Evolutionary conservation across 2,797 vertebrate genomes (phyloP), one percentile per base, ranked within the genome.

Genomic region (Typhlichthys eigenmanni): DNA sequence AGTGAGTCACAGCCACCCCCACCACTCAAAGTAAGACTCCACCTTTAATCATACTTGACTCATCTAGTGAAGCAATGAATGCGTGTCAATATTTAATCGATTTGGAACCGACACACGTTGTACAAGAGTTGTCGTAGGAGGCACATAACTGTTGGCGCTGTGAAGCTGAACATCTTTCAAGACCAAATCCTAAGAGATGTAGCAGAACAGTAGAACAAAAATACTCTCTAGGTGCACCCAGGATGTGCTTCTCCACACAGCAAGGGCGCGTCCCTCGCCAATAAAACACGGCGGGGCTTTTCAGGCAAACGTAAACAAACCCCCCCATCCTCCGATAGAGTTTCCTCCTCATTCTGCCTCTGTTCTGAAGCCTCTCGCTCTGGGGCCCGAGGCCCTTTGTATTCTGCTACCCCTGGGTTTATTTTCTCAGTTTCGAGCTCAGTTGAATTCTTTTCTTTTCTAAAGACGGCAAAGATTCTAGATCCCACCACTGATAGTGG

Each of bases 381-480:
- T 29, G 71, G 68, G 74, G 82, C 78, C 64, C 5, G 29, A 11
- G 38, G 72, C 64, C 74, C 76, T 90, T 89, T 89, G 81, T 88
- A 75, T 78, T 83, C 54, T 3, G 48, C 48, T 63, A 85, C 78
- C 74, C 87, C 83, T 78, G 83, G 80, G 76, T 91, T 90, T 87
- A 87, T 92, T 89, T 89, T 88, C 72, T 60, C 79, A 75, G 51
- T 67, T 75, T 62, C 45, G 55, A 46, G 58, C 69, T 88, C 86
- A 89, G 86, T 83, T 85, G 83, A 87, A 88, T 87, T 85, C 81
- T 82, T 85, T 79, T 80, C 78, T 81, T 85, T 78, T 74, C 78
- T 79, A 81, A 87, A 75, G 81, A 66, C 71, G 54, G 66, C 74
- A 70, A 78, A 66, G 69, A 67, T 69, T 80, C 71, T 48, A 88